phyloP scores from a whole-genome alignment of 2,797 vertebrate species.

The Lepilemur ruficaudatus region DNA sequence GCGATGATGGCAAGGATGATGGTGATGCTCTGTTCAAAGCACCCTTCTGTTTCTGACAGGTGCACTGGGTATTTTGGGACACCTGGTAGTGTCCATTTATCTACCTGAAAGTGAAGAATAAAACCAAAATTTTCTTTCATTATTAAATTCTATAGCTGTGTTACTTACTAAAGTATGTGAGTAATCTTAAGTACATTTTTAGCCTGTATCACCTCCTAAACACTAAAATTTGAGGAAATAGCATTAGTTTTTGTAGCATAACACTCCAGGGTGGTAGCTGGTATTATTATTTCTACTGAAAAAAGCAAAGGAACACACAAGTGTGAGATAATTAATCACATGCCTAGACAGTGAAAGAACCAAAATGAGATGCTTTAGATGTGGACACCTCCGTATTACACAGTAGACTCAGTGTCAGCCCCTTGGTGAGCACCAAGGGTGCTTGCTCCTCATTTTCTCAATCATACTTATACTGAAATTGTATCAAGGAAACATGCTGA shows the following conservation, averaged over 20 bases:
- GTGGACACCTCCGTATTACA: not conserved
- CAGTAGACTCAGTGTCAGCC: not conserved
- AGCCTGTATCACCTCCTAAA: not conserved
- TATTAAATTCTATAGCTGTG: not conserved
- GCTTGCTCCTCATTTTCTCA: not conserved
- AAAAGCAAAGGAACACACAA: not conserved
- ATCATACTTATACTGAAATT: not conserved
- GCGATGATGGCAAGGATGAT: too few species aligned
- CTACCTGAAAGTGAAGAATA: not conserved
- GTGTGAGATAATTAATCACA: not conserved
- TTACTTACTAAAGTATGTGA: not conserved
- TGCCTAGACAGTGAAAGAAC: not conserved
- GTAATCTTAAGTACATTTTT: not conserved
- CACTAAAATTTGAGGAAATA: not conserved
- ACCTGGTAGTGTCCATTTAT: not conserved
- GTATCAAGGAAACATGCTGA: not conserved
- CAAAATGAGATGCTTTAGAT: not conserved
- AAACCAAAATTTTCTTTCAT: not conserved
- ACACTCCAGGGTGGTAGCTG: not conserved
- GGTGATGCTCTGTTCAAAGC: not conserved
- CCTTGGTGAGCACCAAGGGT: not conserved
- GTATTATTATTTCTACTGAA: not conserved
- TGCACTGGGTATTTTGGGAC: not conserved
- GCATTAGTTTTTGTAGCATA: not conserved
- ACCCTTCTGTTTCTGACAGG: not conserved